Conservation (phyloP, 2,888 invertebrate genomes). For the Germaria angustata region DNA sequence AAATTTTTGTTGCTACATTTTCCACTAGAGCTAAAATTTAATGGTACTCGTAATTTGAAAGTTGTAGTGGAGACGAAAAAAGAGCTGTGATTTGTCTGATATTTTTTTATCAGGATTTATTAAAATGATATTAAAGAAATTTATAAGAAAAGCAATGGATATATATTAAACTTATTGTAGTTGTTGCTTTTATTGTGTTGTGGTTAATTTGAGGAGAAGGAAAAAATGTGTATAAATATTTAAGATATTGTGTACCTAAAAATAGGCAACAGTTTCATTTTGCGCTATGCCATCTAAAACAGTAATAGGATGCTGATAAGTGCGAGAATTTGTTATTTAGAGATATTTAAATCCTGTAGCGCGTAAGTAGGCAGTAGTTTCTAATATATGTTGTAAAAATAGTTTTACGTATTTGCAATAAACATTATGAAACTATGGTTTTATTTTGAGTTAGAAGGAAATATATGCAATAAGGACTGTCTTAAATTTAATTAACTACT, state of each 20-base stretch:
- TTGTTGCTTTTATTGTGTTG: slow-evolving; percentile 6
- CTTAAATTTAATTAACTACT: too few relatives aligned
- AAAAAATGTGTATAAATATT: slow-evolving; percentile 37
- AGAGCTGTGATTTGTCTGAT: slow-evolving; percentile 12
- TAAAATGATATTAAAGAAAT: background rate
- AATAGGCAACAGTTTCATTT: slow-evolving; percentile 35
- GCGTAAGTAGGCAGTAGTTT: background rate
- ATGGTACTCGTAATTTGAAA: background rate
- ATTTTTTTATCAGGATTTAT: background rate
- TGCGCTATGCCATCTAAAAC: background rate
- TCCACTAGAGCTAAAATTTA: background rate
- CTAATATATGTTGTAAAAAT: too few relatives aligned
- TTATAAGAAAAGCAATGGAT: slow-evolving; percentile 10
- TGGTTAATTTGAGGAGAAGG: slow-evolving; percentile 13
- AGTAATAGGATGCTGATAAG: background rate
- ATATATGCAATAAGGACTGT: too few relatives aligned
- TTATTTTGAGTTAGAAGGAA: too few relatives aligned
- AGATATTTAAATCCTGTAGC: too few relatives aligned
- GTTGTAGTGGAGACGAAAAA: background rate
- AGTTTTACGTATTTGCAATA: too few relatives aligned
- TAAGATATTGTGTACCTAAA: slow-evolving; percentile 31
- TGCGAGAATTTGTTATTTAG: background rate
- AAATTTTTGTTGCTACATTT: slow-evolving; percentile 10
- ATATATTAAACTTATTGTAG: background rate
- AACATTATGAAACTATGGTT: too few relatives aligned